Evolutionary conservation across 2,888 invertebrate genomes (phyloP).

Genomic region (Lithodes maja): DNA sequence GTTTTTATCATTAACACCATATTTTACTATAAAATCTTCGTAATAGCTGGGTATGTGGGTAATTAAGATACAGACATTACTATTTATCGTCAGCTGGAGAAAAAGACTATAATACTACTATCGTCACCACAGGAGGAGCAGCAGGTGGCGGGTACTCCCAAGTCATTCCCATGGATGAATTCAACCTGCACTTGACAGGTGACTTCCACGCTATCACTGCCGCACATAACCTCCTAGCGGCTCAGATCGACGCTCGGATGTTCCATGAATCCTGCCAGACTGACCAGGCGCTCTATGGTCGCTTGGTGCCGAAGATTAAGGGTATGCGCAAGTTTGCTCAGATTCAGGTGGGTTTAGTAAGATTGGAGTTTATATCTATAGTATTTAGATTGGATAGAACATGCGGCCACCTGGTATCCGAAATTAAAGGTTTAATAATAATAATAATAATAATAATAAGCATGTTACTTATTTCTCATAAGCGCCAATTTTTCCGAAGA

Average conservation of each 20-base stretch:
- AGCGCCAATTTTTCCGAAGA: too few relatives aligned
- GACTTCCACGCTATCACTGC: slow-evolving; percentile 99
- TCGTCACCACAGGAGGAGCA: slow-evolving; percentile 83
- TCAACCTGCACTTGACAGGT: slow-evolving; percentile 97
- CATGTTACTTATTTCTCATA: too few relatives aligned
- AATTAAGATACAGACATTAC: too few relatives aligned
- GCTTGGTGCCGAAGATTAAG: slow-evolving; percentile 90
- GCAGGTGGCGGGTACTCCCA: slow-evolving; percentile 98
- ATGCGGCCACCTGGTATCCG: background rate
- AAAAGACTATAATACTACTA: background rate
- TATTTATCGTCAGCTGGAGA: too few relatives aligned
- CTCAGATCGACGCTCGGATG: slow-evolving; percentile 96
- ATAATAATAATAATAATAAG: too few relatives aligned
- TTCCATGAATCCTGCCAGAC: slow-evolving; percentile 97
- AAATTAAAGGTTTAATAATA: too few relatives aligned
- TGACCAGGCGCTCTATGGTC: slow-evolving; percentile 88
- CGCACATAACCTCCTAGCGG: slow-evolving; percentile 97
- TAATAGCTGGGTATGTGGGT: too few relatives aligned
- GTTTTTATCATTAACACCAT: too few relatives aligned
- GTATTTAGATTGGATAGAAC: background rate
- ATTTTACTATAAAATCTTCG: too few relatives aligned
- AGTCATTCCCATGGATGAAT: slow-evolving; percentile 99
- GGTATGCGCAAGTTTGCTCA: slow-evolving; percentile 88
- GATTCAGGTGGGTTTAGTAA: slow-evolving; percentile 79
- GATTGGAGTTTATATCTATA: background rate